These are phyloP conservation scores for Eristalis arbustorum DNA, from an alignment of 2,888 invertebrate species.

Conservation along the genomic window DNA sequence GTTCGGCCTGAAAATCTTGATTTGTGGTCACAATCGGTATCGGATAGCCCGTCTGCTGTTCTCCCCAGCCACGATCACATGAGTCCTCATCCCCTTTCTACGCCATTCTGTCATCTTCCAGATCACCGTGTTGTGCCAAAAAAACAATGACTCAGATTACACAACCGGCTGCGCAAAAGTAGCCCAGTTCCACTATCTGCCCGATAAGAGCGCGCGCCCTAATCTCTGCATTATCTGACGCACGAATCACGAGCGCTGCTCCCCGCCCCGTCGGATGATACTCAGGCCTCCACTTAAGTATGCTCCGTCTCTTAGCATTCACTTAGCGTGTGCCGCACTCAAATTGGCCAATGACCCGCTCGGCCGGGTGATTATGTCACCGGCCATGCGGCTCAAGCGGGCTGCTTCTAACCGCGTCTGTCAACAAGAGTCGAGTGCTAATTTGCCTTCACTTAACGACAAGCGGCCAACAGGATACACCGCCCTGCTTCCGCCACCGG, in stretches of 20 bases:
- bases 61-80: no score
- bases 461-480: neutral
- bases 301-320: neutral
- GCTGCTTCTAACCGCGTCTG: neutral
- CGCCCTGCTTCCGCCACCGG: neutral
- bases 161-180: neutral
- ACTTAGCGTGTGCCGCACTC: neutral
- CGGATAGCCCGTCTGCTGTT: no score
- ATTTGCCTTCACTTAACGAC: neutral
- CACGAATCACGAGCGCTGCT: neutral
- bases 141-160: neutral
- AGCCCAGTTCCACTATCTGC: neutral
- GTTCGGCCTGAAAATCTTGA: no score
- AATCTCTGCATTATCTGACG: neutral
- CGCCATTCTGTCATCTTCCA: no score
- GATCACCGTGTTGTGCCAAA: neutral
- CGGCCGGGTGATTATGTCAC: neutral
- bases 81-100: no score
- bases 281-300: neutral
- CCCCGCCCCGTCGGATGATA: no score
- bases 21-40: no score
- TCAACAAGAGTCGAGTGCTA: neutral
- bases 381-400: neutral
- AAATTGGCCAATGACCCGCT: constrained; percentile 15
- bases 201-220: neutral